Base-by-base conservation (phyloP, 2,888 invertebrate species). In the Endotricha flammealis region DNA sequence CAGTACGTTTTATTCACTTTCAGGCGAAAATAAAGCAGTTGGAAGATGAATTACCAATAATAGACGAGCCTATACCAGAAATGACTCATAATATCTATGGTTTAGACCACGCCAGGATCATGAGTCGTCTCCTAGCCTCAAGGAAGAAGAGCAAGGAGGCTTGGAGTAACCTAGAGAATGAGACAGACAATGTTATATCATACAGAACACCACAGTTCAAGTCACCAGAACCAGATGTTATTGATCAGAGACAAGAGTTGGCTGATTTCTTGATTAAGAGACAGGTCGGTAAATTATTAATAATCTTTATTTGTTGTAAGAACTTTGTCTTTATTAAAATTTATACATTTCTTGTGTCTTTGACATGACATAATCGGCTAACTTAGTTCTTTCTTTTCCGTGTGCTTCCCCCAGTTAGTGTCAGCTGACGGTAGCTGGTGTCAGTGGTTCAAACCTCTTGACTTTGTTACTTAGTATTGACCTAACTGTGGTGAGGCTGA, bases 51-150 rank as follows among this genome's bases (percentile, higher is more conserved):
- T 28, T 57, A 3, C 64, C 69, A 2, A 39, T 68, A 17, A 60
- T 64, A 29, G 80, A 88, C 24, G 74, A 87, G 4, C 68, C 80
- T 3, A 51, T 92, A 41, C 93, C 93, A 1, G 75, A 87, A 41
- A 95, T 95, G 93, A 89, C 90, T 1, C 88, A 93, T 45, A 90
- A 91, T 67, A 89, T 93, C 3, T 88, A 91, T 23, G 93, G 92
- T 0, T 70, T 95, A 29, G 89, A 94, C 65, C 92, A 92, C 53
- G 71, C 76, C 0, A 78, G 74, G 37, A 91, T 94, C 27, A 89
- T 93, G 88, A 81, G 75, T 23, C 76, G 87, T 32, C 77, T 90
- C 1, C 36, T 85, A 6, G 76, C 75, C 0, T 86, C 88, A 12
- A 77, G 89, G 56, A 87, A 86, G 33, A 88, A 82, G 52, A 87